phyloP scores from a whole-genome alignment of 2,113 vertebrate species.

The Bucco capensis region DNA sequence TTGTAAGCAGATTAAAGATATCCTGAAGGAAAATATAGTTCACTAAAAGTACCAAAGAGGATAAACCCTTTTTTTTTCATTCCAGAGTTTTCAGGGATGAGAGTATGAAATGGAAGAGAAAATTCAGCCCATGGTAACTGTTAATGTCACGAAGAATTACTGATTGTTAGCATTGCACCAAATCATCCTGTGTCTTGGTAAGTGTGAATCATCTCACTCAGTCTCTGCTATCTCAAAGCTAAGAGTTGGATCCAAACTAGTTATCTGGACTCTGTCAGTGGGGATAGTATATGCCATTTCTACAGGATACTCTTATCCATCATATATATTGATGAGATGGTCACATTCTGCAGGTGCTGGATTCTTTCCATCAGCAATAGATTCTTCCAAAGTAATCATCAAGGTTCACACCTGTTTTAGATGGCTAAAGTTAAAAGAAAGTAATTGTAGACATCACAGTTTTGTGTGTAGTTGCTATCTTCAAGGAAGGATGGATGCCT shows the following conservation, averaged over 20 bases:
- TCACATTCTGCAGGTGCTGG: neutral
- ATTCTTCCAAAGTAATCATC: neutral
- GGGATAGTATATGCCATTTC: too few relatives aligned
- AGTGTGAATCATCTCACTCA: neutral
- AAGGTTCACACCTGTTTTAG: neutral
- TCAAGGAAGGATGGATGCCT: neutral
- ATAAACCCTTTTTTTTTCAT: neutral
- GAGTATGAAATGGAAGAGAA: neutral
- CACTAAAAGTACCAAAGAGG: neutral
- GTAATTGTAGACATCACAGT: neutral
- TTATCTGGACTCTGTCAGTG: neutral
- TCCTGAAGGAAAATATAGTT: neutral
- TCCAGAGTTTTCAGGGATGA: neutral
- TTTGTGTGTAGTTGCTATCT: neutral
- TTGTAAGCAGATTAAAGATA: neutral
- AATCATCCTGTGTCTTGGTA: neutral
- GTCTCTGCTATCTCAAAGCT: neutral
- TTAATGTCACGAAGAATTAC: neutral
- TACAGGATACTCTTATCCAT: neutral
- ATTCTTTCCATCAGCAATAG: neutral
- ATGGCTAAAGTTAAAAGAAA: neutral
- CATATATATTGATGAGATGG: neutral
- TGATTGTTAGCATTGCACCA: neutral
- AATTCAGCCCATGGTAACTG: neutral
- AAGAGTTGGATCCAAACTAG: neutral